Percentiles rank a stretch among this genome's conserved stretches.
Evolutionary conservation across 2,113 vertebrate species (phyloP).

Genomic region (Vanacampus margaritifer): DNA sequence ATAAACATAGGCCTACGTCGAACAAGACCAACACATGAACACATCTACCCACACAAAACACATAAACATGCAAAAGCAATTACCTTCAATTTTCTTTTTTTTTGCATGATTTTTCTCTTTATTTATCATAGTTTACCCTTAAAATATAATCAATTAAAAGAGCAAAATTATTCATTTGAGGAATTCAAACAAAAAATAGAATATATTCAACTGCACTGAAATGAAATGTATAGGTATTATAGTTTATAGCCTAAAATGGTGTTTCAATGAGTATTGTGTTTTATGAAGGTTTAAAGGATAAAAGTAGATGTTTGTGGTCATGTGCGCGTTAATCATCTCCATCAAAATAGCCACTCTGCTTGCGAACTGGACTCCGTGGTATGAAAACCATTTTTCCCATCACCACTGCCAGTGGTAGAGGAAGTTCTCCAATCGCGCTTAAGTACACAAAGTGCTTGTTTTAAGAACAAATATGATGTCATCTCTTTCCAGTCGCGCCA

Average conservation of each 20-base stretch:
- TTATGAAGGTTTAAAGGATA: too few relatives aligned
- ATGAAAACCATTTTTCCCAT: slow-evolving; percentile 53
- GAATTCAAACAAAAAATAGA: neutral
- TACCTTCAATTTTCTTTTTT: neutral
- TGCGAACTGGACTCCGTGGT: slow-evolving; percentile 32
- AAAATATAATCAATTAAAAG: too few relatives aligned
- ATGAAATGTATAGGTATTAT: too few relatives aligned
- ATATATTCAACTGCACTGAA: too few relatives aligned
- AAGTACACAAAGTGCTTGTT: slow-evolving; percentile 38
- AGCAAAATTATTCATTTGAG: neutral
- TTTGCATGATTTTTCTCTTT: neutral
- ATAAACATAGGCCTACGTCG: too few relatives aligned
- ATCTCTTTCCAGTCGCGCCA: slow-evolving; percentile 20
- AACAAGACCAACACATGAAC: too few relatives aligned
- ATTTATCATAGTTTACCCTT: too few relatives aligned
- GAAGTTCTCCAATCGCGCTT: slow-evolving; percentile 28
- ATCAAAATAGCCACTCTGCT: slow-evolving; percentile 56
- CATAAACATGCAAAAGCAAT: neutral
- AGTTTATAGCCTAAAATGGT: too few relatives aligned
- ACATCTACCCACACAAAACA: neutral
- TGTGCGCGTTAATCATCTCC: slow-evolving; percentile 11
- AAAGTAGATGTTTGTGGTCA: too few relatives aligned
- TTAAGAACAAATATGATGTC: slow-evolving; percentile 14
- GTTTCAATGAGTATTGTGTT: too few relatives aligned
- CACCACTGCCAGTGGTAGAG: slow-evolving; percentile 2